These are phyloP conservation scores for Sardinella longiceps DNA, from an alignment of 2,797 vertebrate genomes.

Conservation along the genomic window DNA sequence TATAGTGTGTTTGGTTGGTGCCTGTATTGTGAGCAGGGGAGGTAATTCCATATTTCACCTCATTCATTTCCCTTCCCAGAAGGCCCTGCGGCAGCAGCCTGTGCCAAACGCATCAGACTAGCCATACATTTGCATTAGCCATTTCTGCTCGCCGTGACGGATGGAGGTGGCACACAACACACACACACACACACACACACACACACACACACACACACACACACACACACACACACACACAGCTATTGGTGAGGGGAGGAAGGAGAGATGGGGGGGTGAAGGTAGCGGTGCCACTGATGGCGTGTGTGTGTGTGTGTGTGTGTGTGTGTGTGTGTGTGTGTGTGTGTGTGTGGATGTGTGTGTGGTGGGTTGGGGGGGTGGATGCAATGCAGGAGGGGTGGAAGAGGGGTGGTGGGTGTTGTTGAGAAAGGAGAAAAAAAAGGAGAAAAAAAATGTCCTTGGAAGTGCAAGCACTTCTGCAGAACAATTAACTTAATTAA, in stretches of 20 bases:
- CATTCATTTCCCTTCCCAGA: constrained; percentile 50
- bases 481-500: constrained; percentile 95
- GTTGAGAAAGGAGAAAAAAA: constrained; percentile 43
- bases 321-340: background rate
- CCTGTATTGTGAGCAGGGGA: constrained; percentile 24
- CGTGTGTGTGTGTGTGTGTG: background rate
- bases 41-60: constrained; percentile 49
- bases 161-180: constrained; percentile 64
- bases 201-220: no score
- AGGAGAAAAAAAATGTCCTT: constrained; percentile 74
- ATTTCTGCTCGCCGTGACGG: constrained; percentile 65
- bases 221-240: no score
- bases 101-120: constrained; percentile 51
- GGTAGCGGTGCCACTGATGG: background rate
- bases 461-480: constrained; percentile 87
- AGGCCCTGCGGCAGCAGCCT: constrained; percentile 48
- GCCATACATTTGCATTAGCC: constrained; percentile 58
- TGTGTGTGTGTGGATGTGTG: background rate
- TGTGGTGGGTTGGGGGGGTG: background rate
- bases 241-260: constrained; percentile 54
- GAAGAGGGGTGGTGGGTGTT: constrained; percentile 29
- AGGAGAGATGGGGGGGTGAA: background rate
- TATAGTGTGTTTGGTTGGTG: constrained; percentile 9
- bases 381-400: constrained; percentile 29
- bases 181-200: no score